These are phyloP conservation scores for Acrossocheilus wenchowensis DNA, from an alignment of 2,797 vertebrate genomes.

Conservation along the genomic window DNA sequence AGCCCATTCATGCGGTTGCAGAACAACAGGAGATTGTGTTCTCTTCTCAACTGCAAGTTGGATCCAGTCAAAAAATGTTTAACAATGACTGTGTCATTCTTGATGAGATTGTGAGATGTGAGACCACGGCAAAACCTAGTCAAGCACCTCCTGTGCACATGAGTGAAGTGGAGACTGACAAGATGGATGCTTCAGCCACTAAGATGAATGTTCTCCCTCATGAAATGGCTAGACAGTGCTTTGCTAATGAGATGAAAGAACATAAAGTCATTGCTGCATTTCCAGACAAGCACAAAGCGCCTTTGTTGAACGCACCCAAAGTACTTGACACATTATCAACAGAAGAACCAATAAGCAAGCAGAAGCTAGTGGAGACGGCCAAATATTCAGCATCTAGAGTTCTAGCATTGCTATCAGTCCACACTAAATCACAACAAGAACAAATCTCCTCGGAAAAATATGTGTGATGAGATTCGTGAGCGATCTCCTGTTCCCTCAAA, in stretches of 20 bases:
- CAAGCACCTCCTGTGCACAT: slow-evolving; percentile 46
- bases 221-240: slow-evolving; percentile 49
- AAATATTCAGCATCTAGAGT: slow-evolving; percentile 5
- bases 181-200: neutral
- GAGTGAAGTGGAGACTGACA: slow-evolving; percentile 55
- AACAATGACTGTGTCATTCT: neutral
- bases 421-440: neutral
- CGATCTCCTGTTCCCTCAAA: neutral
- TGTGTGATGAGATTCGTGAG: neutral
- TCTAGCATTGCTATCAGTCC: neutral
- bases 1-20: neutral
- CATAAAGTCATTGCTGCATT: slow-evolving; percentile 55
- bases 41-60: neutral
- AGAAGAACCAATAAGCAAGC: neutral
- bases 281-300: slow-evolving; percentile 64
- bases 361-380: neutral
- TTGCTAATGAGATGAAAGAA: slow-evolving; percentile 30
- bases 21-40: neutral
- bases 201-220: neutral
- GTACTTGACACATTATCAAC: neutral
- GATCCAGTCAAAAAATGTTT: neutral
- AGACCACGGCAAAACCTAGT: neutral
- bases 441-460: neutral
- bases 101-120: neutral
- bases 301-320: slow-evolving; percentile 68